phyloP scores from a whole-genome alignment of 2,888 invertebrate species.

The Tetramorium bicarinatum region DNA sequence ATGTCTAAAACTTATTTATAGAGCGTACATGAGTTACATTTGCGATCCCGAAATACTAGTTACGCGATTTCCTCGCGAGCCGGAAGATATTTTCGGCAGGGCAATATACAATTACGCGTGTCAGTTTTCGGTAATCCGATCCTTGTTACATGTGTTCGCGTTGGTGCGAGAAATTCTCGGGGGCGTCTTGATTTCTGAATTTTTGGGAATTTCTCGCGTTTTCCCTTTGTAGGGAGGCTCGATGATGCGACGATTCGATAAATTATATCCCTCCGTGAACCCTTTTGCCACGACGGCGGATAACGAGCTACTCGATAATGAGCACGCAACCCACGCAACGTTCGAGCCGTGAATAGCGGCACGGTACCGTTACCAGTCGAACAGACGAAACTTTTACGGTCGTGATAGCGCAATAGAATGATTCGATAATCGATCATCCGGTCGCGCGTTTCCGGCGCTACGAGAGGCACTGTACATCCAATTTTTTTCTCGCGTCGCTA shows the following conservation, averaged over 20 bases:
- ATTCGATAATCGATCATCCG: conserved; percentile 60
- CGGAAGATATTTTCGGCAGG: conserved; percentile 37
- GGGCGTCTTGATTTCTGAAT: neutral
- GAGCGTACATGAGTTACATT: conserved; percentile 13
- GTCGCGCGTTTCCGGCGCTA: conserved; percentile 38
- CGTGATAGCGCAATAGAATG: conserved; percentile 31
- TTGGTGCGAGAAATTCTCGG: neutral
- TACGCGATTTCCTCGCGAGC: conserved; percentile 42
- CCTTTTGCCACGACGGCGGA: conserved; percentile 1
- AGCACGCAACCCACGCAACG: conserved; percentile 64
- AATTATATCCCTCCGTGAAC: conserved; percentile 25
- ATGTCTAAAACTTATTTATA: conserved; percentile 22
- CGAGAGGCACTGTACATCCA: conserved; percentile 1
- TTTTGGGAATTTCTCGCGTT: neutral
- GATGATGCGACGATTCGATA: neutral
- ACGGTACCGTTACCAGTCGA: conserved; percentile 58
- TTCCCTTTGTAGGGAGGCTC: neutral
- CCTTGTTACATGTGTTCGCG: conserved; percentile 3
- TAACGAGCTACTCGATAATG: conserved; percentile 52
- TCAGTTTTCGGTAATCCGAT: conserved; percentile 47
- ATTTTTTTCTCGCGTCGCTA: neutral
- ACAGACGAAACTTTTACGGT: conserved; percentile 57
- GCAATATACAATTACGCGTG: conserved; percentile 44
- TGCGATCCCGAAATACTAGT: conserved; percentile 41
- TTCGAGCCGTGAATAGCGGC: conserved; percentile 17